These are phyloP conservation scores for Papilio machaon DNA, from an alignment of 1,140 invertebrate genomes.

Conservation along the genomic window DNA sequence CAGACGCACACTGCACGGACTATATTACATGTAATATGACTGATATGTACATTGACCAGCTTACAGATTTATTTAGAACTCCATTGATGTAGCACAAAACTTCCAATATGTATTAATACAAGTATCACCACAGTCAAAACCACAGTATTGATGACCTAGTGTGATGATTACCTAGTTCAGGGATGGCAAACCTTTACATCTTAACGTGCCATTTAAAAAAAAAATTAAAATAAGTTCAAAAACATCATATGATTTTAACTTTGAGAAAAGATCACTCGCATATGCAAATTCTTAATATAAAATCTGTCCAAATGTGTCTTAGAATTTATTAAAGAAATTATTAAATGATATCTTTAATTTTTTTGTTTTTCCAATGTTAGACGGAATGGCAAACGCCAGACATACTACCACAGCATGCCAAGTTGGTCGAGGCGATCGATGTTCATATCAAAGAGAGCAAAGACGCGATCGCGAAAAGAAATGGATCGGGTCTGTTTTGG, in stretches of 20 bases:
- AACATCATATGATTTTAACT: too few species aligned
- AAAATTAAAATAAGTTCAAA: too few species aligned
- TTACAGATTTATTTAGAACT: too few species aligned
- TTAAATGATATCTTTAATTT: background rate
- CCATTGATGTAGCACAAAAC: too few species aligned
- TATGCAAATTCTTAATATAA: constrained; percentile 9
- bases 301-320: background rate
- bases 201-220: too few species aligned
- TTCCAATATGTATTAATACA: too few species aligned
- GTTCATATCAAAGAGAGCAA: constrained; percentile 57
- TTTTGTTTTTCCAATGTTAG: constrained; percentile 48
- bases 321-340: background rate
- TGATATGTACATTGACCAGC: background rate
- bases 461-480: constrained; percentile 39
- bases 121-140: too few species aligned
- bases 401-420: constrained; percentile 57
- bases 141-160: too few species aligned
- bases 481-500: constrained; percentile 55
- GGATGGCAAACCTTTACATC: too few species aligned
- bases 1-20: constrained; percentile 67
- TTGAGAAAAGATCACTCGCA: too few species aligned
- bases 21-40: constrained; percentile 60
- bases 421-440: constrained; percentile 61
- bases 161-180: too few species aligned
- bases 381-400: constrained; percentile 67